Percentiles rank a stretch among this genome's conserved stretches.
Evolutionary conservation across 2,113 vertebrate species (phyloP).

Genomic region (Azemiops feae): DNA sequence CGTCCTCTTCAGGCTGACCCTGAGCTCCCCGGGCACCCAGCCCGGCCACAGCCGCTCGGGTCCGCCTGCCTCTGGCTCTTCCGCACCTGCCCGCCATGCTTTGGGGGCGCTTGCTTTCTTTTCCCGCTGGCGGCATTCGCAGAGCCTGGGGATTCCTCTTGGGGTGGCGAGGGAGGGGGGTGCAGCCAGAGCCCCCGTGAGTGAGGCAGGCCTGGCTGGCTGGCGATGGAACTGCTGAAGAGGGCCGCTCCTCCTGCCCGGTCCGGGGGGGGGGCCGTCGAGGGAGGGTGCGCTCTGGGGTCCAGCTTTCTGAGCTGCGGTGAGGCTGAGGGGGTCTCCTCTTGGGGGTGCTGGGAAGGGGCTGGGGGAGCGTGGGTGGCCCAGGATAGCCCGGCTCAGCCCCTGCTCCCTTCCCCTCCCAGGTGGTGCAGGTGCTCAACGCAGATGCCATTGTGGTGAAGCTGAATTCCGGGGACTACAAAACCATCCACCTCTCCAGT

Average conservation of each 20-base stretch:
- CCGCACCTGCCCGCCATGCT: neutral
- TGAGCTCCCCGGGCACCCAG: neutral
- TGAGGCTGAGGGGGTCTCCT: neutral
- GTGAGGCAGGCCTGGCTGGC: neutral
- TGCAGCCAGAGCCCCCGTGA: neutral
- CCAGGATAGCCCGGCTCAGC: neutral
- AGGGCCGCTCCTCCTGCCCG: neutral
- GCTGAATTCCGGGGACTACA: conserved; percentile 90
- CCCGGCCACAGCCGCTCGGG: neutral
- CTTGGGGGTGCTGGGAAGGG: neutral
- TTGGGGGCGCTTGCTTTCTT: neutral
- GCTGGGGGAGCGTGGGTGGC: neutral
- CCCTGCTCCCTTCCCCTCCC: conserved; percentile 14
- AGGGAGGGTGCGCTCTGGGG: neutral
- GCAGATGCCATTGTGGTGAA: conserved; percentile 94
- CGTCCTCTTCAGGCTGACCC: neutral
- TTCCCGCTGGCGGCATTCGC: neutral
- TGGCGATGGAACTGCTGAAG: neutral
- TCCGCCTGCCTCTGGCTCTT: neutral
- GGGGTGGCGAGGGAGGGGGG: neutral
- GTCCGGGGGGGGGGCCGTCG: neutral
- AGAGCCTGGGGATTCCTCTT: neutral
- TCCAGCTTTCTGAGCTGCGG: neutral
- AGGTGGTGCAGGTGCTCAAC: conserved; percentile 97
- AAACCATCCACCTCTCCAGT: conserved; percentile 95